Percentiles rank a stretch among this genome's conserved stretches.
These are phyloP conservation scores for Trichonephila inaurata DNA, from an alignment of 1,140 invertebrate genomes.

Conservation along the genomic window DNA sequence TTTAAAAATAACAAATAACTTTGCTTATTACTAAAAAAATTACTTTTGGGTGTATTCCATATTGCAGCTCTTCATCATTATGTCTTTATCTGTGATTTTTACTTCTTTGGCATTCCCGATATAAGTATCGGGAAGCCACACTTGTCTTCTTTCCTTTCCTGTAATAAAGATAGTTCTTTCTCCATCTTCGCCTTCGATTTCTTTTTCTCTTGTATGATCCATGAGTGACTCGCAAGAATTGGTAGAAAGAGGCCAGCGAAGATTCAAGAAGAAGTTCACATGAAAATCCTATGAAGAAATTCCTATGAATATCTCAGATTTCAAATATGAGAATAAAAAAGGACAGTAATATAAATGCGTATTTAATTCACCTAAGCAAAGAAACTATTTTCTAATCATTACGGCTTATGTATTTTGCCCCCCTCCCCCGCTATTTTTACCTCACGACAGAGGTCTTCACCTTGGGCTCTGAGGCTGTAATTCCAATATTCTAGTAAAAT, in stretches of 20 bases:
- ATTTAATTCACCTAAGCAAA: too few relatives aligned
- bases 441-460: too few relatives aligned
- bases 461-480: too few relatives aligned
- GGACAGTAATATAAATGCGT: too few relatives aligned
- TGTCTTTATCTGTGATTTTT: slow-evolving; percentile 78
- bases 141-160: slow-evolving; percentile 77
- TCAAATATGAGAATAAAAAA: too few relatives aligned
- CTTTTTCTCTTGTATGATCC: not conserved
- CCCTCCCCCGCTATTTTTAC: too few relatives aligned
- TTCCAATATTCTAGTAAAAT: too few relatives aligned
- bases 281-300: slow-evolving; percentile 63
- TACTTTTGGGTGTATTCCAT: slow-evolving; percentile 70
- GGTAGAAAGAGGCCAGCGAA: slow-evolving; percentile 36
- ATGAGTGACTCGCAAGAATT: slow-evolving; percentile 13
- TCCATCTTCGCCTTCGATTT: not conserved
- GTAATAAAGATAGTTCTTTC: slow-evolving; percentile 38
- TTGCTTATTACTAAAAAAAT: not conserved
- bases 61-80: slow-evolving; percentile 42
- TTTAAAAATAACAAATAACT: not conserved
- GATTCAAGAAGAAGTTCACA: slow-evolving; percentile 65
- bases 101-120: slow-evolving; percentile 92
- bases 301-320: too few relatives aligned
- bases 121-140: slow-evolving; percentile 93
- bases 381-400: too few relatives aligned
- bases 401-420: too few relatives aligned